Conservation (phyloP, 2,888 invertebrate species). For the Sisyra terminalis region DNA sequence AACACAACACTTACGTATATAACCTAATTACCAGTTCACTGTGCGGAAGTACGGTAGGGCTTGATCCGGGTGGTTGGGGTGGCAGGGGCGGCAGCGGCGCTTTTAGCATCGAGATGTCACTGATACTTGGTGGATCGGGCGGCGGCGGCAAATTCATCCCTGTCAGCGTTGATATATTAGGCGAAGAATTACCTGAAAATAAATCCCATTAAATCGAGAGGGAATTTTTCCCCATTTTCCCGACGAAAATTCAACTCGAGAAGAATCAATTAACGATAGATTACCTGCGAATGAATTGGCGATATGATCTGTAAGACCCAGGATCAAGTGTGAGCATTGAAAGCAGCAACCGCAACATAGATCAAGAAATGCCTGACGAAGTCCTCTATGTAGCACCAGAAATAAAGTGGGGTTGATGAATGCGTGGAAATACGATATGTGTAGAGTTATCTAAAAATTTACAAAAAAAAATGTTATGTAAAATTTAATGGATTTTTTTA, state of each 20-base stretch:
- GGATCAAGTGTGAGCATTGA: conserved; percentile 41
- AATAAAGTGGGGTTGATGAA: conserved; percentile 71
- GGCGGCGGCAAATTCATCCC: conserved; percentile 31
- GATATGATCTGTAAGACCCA: conserved; percentile 15
- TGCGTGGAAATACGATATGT: conserved; percentile 76
- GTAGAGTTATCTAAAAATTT: conserved; percentile 53
- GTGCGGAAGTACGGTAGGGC: conserved; percentile 26
- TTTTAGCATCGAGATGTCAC: conserved; percentile 41
- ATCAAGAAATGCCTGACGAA: conserved; percentile 53
- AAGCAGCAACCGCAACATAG: conserved; percentile 61
- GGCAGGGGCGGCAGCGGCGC: conserved; percentile 40
- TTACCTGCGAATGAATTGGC: conserved; percentile 1
- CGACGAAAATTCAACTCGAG: no score
- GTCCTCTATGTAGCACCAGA: conserved; percentile 58
- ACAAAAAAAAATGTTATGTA: not conserved
- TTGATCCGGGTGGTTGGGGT: conserved; percentile 39
- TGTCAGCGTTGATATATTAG: conserved; percentile 20
- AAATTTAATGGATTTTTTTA: not conserved
- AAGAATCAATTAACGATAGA: not conserved
- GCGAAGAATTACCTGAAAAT: conserved; percentile 9
- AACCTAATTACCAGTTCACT: conserved; percentile 35
- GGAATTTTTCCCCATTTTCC: no score
- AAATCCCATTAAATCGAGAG: no score
- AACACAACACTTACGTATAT: conserved; percentile 33
- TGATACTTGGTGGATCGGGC: conserved; percentile 33